Conservation (phyloP, 2,888 invertebrate genomes). For the Colletes collaris region DNA sequence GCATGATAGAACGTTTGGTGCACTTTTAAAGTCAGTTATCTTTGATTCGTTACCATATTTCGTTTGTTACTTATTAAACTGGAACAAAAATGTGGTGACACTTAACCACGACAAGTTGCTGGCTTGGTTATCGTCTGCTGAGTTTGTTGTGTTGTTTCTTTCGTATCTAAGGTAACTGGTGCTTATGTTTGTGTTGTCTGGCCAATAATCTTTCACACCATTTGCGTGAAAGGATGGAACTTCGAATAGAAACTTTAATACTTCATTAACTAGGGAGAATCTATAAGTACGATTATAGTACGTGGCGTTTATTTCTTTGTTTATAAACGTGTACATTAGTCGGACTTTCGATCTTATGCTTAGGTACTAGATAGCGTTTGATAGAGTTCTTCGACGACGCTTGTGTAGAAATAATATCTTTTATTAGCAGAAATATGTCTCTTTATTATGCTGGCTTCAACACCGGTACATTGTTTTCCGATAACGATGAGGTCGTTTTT, state of each 20-base stretch:
- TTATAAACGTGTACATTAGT: not conserved
- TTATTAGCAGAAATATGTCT: slow-evolving; percentile 54
- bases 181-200: slow-evolving; percentile 51
- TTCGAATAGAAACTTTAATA: slow-evolving; percentile 10
- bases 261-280: not conserved
- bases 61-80: slow-evolving; percentile 37
- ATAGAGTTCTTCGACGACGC: not conserved
- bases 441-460: slow-evolving; percentile 75
- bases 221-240: slow-evolving; percentile 8
- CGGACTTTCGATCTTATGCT: not conserved
- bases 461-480: slow-evolving; percentile 62
- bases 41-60: slow-evolving; percentile 61
- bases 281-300: not conserved
- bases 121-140: slow-evolving; percentile 35
- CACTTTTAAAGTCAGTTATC: slow-evolving; percentile 25
- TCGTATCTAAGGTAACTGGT: slow-evolving; percentile 73
- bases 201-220: slow-evolving; percentile 26
- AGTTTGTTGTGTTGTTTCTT: slow-evolving; percentile 69
- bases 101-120: slow-evolving; percentile 30
- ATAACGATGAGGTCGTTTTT: slow-evolving; percentile 40
- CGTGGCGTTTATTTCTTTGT: not conserved
- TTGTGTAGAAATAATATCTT: not conserved
- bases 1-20: slow-evolving; percentile 34
- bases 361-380: not conserved
- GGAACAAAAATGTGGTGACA: slow-evolving; percentile 28